phyloP scores from a whole-genome alignment of 2,113 vertebrate species.

The Periophthalmus modestus region DNA sequence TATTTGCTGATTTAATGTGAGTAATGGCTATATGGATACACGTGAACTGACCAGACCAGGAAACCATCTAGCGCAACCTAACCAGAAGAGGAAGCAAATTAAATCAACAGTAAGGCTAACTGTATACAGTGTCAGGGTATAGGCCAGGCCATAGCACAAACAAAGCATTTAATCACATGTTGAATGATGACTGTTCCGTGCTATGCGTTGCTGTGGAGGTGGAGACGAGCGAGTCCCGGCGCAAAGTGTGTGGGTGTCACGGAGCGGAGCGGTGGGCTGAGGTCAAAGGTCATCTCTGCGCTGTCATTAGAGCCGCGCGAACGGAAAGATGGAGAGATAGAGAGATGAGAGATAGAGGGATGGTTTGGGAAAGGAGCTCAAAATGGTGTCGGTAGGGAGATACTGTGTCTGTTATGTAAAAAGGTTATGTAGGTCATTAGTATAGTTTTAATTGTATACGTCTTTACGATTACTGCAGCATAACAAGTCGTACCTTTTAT shows the following conservation, averaged over 20 bases:
- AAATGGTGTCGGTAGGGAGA: not conserved
- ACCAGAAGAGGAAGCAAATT: not conserved
- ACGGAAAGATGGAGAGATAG: conserved; percentile 6
- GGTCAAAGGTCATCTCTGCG: conserved; percentile 60
- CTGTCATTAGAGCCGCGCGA: conserved; percentile 52
- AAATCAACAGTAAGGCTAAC: conserved; percentile 9
- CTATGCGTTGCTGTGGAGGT: conserved; percentile 30
- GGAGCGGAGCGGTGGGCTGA: conserved; percentile 55
- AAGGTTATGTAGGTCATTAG: not conserved
- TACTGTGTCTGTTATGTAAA: not conserved
- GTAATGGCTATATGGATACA: not conserved
- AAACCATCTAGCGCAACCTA: conserved; percentile 11
- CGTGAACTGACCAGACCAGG: conserved; percentile 1
- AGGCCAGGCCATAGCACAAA: not conserved
- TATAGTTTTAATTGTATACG: not conserved
- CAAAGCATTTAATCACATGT: conserved; percentile 38
- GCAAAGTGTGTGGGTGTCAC: conserved; percentile 58
- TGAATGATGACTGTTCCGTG: conserved; percentile 29
- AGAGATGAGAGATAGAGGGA: conserved; percentile 9
- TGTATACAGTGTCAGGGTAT: not conserved
- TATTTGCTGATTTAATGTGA: not conserved
- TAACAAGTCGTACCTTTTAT: not conserved
- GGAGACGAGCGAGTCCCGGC: conserved; percentile 36
- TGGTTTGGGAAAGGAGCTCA: not conserved
- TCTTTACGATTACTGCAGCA: not conserved